These are phyloP conservation scores for Urocyon cinereoargenteus DNA, from an alignment of 2,797 vertebrate species.

Conservation along the genomic window DNA sequence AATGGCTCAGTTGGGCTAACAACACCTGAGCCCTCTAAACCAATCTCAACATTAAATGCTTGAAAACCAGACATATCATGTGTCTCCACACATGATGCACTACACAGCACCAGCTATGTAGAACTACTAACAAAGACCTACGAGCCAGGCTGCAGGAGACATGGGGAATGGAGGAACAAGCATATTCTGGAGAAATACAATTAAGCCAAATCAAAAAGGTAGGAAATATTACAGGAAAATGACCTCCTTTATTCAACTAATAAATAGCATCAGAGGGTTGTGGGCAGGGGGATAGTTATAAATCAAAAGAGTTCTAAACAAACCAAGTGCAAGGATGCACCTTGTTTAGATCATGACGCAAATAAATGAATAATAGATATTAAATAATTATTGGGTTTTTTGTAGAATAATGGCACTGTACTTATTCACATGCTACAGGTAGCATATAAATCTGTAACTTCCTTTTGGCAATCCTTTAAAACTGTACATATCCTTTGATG, in stretches of 20 bases:
- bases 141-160: neutral
- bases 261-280: neutral
- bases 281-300: neutral
- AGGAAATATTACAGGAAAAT: neutral
- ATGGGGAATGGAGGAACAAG: neutral
- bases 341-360: neutral
- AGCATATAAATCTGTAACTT: neutral
- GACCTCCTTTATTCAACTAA: neutral
- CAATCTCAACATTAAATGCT: neutral
- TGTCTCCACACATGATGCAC: neutral
- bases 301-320: neutral
- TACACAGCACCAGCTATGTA: neutral
- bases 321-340: neutral
- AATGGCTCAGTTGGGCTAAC: conserved; percentile 28
- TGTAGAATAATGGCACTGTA: neutral
- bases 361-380: conserved; percentile 2
- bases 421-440: neutral
- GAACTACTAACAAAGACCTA: neutral
- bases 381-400: neutral
- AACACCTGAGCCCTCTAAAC: conserved; percentile 61
- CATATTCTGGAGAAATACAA: neutral
- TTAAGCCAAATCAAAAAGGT: neutral
- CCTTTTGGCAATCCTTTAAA: neutral
- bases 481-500: neutral
- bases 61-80: neutral